phyloP scores from a whole-genome alignment of 2,888 invertebrate species.

The Lamellibrachia satsuma region DNA sequence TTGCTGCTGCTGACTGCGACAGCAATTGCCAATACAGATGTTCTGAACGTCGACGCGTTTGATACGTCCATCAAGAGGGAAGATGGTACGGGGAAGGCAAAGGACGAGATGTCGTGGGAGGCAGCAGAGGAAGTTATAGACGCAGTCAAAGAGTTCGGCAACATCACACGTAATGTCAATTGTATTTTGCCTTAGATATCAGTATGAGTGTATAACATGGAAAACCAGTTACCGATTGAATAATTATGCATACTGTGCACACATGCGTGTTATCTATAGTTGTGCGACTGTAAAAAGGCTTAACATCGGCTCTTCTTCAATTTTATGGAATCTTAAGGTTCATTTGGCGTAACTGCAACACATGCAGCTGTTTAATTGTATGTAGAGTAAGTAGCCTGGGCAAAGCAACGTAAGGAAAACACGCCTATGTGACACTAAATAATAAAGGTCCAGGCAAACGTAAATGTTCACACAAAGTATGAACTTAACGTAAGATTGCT shows the following conservation, averaged over 20 bases:
- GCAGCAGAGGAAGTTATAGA: background rate
- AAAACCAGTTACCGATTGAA: background rate
- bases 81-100: background rate
- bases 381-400: too few relatives aligned
- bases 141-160: background rate
- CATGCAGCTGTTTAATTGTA: too few relatives aligned
- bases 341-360: too few relatives aligned
- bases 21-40: background rate
- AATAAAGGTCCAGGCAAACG: too few relatives aligned
- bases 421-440: too few relatives aligned
- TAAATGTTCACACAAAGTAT: background rate
- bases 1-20: background rate
- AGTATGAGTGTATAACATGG: too few relatives aligned
- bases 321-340: too few relatives aligned
- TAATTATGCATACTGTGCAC: background rate
- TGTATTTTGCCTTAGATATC: background rate
- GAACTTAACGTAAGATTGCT: too few relatives aligned
- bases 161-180: background rate
- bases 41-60: background rate
- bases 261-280: too few relatives aligned
- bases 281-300: too few relatives aligned
- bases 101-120: background rate
- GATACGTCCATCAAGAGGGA: background rate
- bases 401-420: too few relatives aligned
- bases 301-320: too few relatives aligned